phyloP scores from a whole-genome alignment of 2,113 vertebrate genomes.

The Glaucidium brasilianum region DNA sequence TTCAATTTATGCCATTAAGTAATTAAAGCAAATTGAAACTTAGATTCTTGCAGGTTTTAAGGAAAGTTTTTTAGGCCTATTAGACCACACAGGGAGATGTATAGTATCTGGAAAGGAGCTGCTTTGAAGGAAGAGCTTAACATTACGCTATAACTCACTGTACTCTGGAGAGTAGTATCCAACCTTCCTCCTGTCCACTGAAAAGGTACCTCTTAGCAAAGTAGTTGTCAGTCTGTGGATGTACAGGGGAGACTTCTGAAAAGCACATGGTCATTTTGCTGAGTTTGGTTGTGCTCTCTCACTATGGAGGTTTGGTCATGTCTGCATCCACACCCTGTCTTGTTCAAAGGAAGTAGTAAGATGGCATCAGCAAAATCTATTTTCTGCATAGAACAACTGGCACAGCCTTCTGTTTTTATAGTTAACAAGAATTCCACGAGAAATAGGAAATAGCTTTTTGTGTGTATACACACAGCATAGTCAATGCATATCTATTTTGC shows the following conservation, averaged over 20 bases:
- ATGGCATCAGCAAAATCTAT: not conserved
- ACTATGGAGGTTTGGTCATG: not conserved
- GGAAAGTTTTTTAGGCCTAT: not conserved
- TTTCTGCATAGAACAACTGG: not conserved
- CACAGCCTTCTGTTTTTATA: not conserved
- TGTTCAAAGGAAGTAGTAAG: not conserved
- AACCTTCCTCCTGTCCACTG: not conserved
- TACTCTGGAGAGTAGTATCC: not conserved
- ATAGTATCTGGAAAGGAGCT: not conserved
- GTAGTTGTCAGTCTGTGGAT: not conserved
- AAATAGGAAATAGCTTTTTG: not conserved
- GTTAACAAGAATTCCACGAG: not conserved
- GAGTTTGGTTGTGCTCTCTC: not conserved
- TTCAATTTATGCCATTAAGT: not conserved
- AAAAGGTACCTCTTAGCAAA: not conserved
- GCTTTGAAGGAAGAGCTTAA: not conserved
- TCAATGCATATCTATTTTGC: fast-evolving
- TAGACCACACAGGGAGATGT: not conserved
- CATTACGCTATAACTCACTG: fast-evolving
- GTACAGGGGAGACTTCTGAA: not conserved
- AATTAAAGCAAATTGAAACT: not conserved
- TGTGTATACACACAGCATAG: not conserved
- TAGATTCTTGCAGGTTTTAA: not conserved
- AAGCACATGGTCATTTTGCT: not conserved
- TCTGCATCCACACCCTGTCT: too few relatives aligned